Base-by-base conservation (phyloP, 2,113 vertebrate genomes). In the Aleadryas rufinucha region DNA sequence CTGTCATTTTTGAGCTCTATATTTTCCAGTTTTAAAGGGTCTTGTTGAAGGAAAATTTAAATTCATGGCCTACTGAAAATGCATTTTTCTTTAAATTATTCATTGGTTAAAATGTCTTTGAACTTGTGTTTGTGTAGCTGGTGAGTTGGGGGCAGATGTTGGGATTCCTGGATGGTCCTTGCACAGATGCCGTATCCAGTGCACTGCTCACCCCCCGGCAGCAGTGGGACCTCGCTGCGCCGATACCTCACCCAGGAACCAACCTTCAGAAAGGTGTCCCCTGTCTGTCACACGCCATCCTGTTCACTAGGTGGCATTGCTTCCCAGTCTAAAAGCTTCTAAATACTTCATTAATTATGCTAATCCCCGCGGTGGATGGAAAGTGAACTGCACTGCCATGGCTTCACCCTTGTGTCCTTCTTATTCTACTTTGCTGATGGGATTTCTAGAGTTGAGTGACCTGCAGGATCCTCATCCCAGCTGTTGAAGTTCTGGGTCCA, bases 291-390 rank as follows among this genome's bases (percentile, higher is more conserved):
- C 78, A 50, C 24, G 65, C 71, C 9, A 0, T 82, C 70, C 78
- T 71, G 50, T 91, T 90, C 97, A 92, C 97, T 94, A 89, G 97
- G 79, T 96, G 97, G 96, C 90, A 96, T 95, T 87, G 90, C 96
- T 95, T 92, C 84, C 87, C 83, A 88, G 69, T 53, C 56, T 84
- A 84, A 87, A 86, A 69, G 24, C 45, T 44, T 83, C 66, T 56
- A 72, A 91, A 87, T 53, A 52, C 68, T 69, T 93, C 22, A 41
- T 86, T 89, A 86, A 93, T 92, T 94, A 89, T 83, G 71, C 39
- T 93, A 92, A 92, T 93, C 89, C 63, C 24, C 27, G 0, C 5
- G 6, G 91, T 52, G 83, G 97, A 30, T 2, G 1, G 70, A 37
- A 76, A 74, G 53, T 37, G 86, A 95, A 77, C 65, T 82, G 88